Percentiles rank a stretch among this genome's conserved stretches.
Evolutionary conservation across 2,888 invertebrate species (phyloP).

Genomic region (Thymelicus sylvestris): DNA sequence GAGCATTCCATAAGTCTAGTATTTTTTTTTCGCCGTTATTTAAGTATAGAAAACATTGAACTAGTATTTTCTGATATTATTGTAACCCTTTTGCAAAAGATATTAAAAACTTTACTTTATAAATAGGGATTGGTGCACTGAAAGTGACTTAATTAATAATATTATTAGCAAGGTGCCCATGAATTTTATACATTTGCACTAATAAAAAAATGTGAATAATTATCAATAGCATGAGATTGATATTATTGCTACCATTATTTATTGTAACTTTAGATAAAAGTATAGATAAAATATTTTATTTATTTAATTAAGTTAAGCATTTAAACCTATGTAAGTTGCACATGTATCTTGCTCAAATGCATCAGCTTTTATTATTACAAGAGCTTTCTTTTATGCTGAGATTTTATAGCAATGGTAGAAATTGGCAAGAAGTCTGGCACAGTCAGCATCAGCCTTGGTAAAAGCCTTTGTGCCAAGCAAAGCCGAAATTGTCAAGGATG

Average conservation of each 20-base stretch:
- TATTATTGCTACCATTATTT: background rate
- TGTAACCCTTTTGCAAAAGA: no score
- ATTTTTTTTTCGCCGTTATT: background rate
- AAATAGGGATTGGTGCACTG: background rate
- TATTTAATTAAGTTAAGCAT: background rate
- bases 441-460: no score
- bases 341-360: background rate
- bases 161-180: conserved; percentile 1
- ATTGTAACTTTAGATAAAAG: background rate
- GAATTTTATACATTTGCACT: conserved; percentile 6
- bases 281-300: background rate
- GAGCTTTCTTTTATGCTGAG: no score
- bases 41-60: no score
- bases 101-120: no score
- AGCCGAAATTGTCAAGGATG: no score
- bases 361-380: no score
- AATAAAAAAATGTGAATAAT: background rate
- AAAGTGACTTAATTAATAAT: background rate
- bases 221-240: background rate
- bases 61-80: no score
- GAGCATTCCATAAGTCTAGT: background rate
- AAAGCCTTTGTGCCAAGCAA: no score
- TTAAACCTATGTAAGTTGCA: background rate
- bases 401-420: no score
- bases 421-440: no score